These are phyloP conservation scores for Margaritifera margaritifera DNA, from an alignment of 2,888 invertebrate genomes.

Conservation along the genomic window DNA sequence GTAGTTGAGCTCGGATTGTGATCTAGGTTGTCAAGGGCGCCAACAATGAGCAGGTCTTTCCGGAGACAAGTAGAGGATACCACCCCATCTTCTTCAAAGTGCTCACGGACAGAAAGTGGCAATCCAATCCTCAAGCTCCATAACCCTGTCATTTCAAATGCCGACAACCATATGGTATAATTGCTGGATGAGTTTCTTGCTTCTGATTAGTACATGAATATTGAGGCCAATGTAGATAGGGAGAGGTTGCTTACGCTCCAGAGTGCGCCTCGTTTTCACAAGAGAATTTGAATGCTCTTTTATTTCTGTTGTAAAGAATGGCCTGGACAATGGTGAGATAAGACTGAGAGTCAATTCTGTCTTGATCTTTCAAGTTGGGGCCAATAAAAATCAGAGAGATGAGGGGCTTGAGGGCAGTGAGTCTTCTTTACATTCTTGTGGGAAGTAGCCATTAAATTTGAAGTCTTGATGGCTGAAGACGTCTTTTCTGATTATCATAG, in stretches of 20 bases:
- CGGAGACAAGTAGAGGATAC: conserved; percentile 12
- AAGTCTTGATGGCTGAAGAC: too few species aligned
- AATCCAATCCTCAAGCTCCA: conserved; percentile 19
- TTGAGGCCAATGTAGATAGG: too few species aligned
- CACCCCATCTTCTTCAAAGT: conserved; percentile 18
- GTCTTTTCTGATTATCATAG: too few species aligned
- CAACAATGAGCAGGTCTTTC: conserved; percentile 18
- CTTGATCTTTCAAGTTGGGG: conserved; percentile 3
- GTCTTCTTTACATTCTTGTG: conserved; percentile 9
- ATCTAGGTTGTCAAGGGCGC: conserved; percentile 21
- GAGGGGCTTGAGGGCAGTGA: conserved; percentile 12
- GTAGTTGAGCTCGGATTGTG: conserved; percentile 25
- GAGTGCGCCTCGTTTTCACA: too few species aligned
- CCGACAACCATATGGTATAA: neutral
- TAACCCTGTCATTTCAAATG: conserved; percentile 19
- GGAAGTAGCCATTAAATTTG: conserved; percentile 10
- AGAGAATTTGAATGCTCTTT: neutral
- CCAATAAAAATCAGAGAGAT: conserved; percentile 9
- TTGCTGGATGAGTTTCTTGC: too few species aligned
- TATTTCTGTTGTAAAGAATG: conserved; percentile 9
- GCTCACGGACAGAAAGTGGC: too few species aligned
- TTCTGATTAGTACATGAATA: too few species aligned
- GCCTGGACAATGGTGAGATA: neutral
- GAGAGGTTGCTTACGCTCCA: too few species aligned
- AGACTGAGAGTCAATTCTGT: neutral